These are phyloP conservation scores for Australoheros scitulus DNA, from an alignment of 2,113 vertebrate species.

Conservation along the genomic window DNA sequence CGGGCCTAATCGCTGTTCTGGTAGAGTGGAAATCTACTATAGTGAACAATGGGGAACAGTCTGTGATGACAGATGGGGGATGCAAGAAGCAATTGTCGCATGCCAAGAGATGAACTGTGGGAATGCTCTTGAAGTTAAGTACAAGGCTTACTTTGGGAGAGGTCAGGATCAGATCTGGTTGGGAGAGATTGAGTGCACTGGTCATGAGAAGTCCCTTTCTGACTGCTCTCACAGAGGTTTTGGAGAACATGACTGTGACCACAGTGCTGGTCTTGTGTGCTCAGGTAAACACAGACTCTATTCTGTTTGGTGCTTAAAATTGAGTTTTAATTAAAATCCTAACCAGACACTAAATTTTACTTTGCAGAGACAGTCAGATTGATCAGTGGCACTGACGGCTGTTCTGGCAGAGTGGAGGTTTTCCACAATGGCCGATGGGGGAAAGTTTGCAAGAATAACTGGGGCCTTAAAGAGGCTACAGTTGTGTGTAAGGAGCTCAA, in stretches of 20 bases:
- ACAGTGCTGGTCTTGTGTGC: slow-evolving; percentile 62
- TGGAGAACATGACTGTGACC: slow-evolving; percentile 65
- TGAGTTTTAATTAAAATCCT: background rate
- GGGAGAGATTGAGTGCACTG: slow-evolving; percentile 67
- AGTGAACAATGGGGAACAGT: slow-evolving; percentile 66
- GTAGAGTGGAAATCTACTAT: slow-evolving; percentile 67
- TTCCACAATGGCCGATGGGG: slow-evolving; percentile 36
- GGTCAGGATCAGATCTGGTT: slow-evolving; percentile 54
- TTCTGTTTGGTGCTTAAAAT: background rate
- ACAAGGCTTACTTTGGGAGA: slow-evolving; percentile 57
- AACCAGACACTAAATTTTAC: background rate
- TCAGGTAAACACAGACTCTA: slow-evolving; percentile 50
- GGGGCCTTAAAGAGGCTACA: slow-evolving; percentile 32
- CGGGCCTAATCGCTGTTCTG: slow-evolving; percentile 62
- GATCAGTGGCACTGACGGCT: slow-evolving; percentile 54
- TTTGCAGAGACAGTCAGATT: slow-evolving; percentile 61
- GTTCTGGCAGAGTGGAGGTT: slow-evolving; percentile 74
- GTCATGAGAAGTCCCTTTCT: slow-evolving; percentile 56
- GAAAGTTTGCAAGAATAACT: slow-evolving; percentile 64
- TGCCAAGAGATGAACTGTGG: slow-evolving; percentile 70
- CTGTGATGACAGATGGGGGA: slow-evolving; percentile 73
- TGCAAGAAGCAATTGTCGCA: slow-evolving; percentile 52
- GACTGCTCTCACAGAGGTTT: slow-evolving; percentile 64
- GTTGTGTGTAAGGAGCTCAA: slow-evolving; percentile 65
- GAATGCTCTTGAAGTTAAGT: slow-evolving; percentile 35